These are phyloP conservation scores for Austrofundulus limnaeus DNA, from an alignment of 2,113 vertebrate species.

Conservation along the genomic window DNA sequence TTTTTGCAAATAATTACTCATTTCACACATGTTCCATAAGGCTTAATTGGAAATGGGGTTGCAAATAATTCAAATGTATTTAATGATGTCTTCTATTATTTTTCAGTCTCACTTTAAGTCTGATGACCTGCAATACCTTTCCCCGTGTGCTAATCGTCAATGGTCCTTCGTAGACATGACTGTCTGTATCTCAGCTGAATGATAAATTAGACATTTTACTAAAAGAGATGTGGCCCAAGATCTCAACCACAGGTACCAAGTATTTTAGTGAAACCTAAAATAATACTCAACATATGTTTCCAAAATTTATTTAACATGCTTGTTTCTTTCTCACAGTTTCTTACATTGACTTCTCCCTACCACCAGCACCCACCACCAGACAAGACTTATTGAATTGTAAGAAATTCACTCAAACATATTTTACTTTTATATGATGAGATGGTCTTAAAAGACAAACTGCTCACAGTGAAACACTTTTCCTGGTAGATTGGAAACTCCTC, in stretches of 20 bases:
- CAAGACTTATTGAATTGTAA: conserved; percentile 14
- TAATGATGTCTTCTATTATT: background rate
- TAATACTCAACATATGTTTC: background rate
- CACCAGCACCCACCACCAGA: background rate
- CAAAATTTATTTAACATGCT: background rate
- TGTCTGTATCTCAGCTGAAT: conserved; percentile 23
- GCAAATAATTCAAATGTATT: background rate
- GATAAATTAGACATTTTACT: background rate
- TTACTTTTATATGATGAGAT: background rate
- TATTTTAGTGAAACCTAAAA: background rate
- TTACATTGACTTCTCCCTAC: conserved; percentile 8
- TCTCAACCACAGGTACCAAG: conserved; percentile 18
- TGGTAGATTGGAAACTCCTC: conserved; percentile 18
- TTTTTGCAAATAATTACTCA: no score
- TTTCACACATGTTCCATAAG: no score
- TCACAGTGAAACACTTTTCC: background rate
- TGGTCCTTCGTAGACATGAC: conserved; percentile 16
- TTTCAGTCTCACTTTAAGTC: conserved; percentile 14
- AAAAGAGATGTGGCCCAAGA: conserved; percentile 21
- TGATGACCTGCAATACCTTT: background rate
- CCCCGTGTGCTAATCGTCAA: background rate
- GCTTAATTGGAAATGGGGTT: no score
- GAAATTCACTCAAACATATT: background rate
- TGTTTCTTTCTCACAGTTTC: conserved; percentile 16
- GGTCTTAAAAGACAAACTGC: background rate